A percentile compares a stretch with the other conserved stretches of the same genome.
phyloP scores from a whole-genome alignment of 2,888 invertebrate species.

The Romanomermis culicivorax region DNA sequence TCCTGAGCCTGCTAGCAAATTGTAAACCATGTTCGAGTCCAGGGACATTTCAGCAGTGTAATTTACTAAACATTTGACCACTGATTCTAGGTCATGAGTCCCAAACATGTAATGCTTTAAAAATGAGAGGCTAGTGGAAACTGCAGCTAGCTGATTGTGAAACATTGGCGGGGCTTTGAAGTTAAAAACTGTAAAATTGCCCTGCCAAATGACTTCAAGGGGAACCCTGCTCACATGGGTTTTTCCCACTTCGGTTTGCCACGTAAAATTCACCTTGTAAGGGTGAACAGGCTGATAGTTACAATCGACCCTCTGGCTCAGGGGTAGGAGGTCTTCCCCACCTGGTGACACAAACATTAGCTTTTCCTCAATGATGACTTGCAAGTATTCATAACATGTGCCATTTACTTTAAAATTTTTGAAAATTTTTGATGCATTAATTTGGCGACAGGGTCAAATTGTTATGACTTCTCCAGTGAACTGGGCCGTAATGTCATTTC shows the following conservation, averaged over 20 bases:
- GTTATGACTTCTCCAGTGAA: too few relatives aligned
- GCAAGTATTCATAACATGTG: neutral
- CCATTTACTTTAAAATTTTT: neutral
- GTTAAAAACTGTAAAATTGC: neutral
- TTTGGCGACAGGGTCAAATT: too few relatives aligned
- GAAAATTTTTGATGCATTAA: neutral
- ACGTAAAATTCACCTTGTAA: neutral
- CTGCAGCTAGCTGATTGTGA: neutral
- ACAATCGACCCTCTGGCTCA: neutral
- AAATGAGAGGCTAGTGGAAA: too few relatives aligned
- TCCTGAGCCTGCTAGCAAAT: neutral
- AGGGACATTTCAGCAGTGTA: neutral
- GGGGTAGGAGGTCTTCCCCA: neutral
- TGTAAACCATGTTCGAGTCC: neutral
- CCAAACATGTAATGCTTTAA: neutral
- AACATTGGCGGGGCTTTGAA: neutral
- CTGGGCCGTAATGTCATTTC: neutral
- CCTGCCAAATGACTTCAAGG: neutral
- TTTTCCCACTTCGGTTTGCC: neutral
- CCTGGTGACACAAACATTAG: neutral
- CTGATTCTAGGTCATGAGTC: neutral
- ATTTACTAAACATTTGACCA: neutral
- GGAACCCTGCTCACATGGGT: neutral
- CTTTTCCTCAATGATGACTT: neutral
- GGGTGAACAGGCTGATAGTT: neutral